phyloP scores from a whole-genome alignment of 2,888 invertebrate species.

The Priapulus caudatus region DNA sequence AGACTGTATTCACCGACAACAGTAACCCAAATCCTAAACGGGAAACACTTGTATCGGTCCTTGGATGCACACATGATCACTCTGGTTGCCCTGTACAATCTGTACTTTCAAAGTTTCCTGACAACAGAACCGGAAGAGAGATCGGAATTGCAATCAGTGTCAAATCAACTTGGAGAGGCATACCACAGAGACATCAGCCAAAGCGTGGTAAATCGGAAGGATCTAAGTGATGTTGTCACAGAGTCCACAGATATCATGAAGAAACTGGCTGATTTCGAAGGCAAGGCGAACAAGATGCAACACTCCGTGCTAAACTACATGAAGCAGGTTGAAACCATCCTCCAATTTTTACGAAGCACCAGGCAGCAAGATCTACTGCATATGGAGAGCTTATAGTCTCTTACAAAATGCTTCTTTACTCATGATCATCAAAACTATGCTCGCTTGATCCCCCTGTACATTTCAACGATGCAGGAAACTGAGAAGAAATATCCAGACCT shows the following conservation, averaged over 20 bases:
- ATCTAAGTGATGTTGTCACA: not conserved
- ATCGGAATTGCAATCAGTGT: constrained; percentile 4
- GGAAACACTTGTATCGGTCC: constrained; percentile 13
- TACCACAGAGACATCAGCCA: constrained; percentile 10
- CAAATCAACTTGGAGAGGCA: constrained; percentile 10
- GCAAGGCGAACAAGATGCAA: constrained; percentile 8
- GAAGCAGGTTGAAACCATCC: constrained; percentile 11
- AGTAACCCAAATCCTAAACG: constrained; percentile 12
- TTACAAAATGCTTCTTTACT: constrained; percentile 11
- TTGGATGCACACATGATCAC: constrained; percentile 9
- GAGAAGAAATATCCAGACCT: constrained; percentile 10
- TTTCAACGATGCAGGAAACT: constrained; percentile 12
- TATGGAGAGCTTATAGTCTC: constrained; percentile 1
- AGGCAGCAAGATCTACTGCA: constrained; percentile 3
- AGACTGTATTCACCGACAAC: constrained; percentile 12
- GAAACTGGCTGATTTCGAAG: not conserved
- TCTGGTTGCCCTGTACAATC: constrained; percentile 9
- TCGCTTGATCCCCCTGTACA: constrained; percentile 10
- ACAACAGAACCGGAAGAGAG: constrained; percentile 7
- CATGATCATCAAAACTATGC: constrained; percentile 14
- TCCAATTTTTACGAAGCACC: constrained; percentile 9
- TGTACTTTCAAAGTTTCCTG: constrained; percentile 12
- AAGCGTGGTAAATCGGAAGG: not conserved
- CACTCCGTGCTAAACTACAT: constrained; percentile 8
- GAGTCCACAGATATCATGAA: not conserved